Evolutionary conservation across 2,113 vertebrate genomes (phyloP).

Genomic region (Vulpes ferrilata): DNA sequence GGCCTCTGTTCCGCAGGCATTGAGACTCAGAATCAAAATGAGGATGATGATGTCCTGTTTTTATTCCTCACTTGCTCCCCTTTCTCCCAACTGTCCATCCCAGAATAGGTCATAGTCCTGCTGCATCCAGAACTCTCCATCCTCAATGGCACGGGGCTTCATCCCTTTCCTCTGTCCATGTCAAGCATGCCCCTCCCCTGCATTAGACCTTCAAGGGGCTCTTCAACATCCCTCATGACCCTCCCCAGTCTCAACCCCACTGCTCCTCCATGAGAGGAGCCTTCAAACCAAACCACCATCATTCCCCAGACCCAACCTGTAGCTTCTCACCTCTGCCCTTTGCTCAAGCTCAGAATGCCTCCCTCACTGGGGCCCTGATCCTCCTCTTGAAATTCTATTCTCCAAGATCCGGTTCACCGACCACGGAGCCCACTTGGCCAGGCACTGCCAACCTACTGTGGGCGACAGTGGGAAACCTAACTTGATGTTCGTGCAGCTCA

Average conservation of each 20-base stretch:
- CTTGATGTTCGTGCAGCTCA: fast-evolving
- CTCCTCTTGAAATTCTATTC: background rate
- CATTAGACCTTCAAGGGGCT: background rate
- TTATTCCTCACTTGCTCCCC: fast-evolving
- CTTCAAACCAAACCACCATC: no score
- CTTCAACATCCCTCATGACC: background rate
- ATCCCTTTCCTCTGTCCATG: background rate
- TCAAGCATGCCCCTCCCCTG: background rate
- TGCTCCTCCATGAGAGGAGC: background rate
- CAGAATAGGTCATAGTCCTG: fast-evolving
- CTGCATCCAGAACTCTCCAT: background rate
- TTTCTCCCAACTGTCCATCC: background rate
- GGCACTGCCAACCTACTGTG: background rate
- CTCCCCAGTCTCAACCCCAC: background rate
- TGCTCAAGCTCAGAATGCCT: background rate
- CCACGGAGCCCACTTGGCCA: background rate
- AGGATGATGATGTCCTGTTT: background rate
- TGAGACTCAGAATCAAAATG: background rate
- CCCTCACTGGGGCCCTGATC: background rate
- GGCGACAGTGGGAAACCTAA: background rate
- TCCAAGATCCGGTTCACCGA: background rate
- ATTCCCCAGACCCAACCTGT: background rate
- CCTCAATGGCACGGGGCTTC: fast-evolving
- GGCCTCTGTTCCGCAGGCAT: fast-evolving
- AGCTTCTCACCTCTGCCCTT: background rate